Percentiles rank a stretch among this genome's conserved stretches.
These are phyloP conservation scores for Gobionotothen gibberifrons DNA, from an alignment of 2,797 vertebrate species.

Conservation along the genomic window DNA sequence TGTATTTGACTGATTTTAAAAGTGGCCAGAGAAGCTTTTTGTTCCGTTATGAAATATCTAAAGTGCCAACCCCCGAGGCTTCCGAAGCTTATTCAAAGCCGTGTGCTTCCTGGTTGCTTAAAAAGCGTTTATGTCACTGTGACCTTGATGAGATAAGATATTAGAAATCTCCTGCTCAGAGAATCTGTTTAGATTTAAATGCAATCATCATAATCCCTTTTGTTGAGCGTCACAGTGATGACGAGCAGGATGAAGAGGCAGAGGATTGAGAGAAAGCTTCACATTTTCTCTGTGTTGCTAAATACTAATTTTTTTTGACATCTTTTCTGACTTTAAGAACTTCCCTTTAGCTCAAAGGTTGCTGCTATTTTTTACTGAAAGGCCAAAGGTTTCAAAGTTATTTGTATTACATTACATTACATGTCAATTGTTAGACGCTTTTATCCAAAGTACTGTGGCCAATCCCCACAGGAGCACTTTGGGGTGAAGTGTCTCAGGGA, in stretches of 20 bases:
- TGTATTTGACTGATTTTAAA: background rate
- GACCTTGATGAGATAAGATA: constrained; percentile 45
- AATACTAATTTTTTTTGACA: constrained; percentile 3
- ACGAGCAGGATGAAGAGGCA: constrained; percentile 7
- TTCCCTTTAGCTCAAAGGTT: too few species aligned
- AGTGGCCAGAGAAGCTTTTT: constrained; percentile 18
- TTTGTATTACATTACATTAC: too few species aligned
- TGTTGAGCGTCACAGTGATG: constrained; percentile 26
- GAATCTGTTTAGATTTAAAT: constrained; percentile 65
- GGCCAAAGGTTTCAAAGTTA: too few species aligned
- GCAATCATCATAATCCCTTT: constrained; percentile 67
- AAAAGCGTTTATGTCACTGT: constrained; percentile 41
- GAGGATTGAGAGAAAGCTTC: background rate
- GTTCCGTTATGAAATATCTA: constrained; percentile 28
- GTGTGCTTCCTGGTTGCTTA: constrained; percentile 32
- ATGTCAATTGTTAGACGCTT: too few species aligned
- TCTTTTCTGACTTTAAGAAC: constrained; percentile 8
- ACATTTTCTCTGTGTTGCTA: background rate
- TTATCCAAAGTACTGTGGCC: too few species aligned
- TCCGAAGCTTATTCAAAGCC: constrained; percentile 49
- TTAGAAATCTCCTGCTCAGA: constrained; percentile 33
- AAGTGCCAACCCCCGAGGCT: constrained; percentile 27
- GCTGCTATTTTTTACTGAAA: too few species aligned
- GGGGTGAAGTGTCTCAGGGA: too few species aligned
- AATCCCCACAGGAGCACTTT: too few species aligned